phyloP scores from a whole-genome alignment of 1,140 invertebrate species.

The Adelges cooleyi region DNA sequence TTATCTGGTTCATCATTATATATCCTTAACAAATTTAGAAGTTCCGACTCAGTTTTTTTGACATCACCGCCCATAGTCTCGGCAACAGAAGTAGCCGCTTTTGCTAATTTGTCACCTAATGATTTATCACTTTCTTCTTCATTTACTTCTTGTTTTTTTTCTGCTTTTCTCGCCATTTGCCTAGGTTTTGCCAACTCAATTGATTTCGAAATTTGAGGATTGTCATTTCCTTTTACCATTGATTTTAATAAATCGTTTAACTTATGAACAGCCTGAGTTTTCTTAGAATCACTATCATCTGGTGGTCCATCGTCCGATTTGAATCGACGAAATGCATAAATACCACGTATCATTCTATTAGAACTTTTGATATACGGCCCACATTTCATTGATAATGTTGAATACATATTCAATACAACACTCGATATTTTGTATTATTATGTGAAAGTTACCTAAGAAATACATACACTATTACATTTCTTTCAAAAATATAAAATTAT shows the following conservation, averaged over 20 bases:
- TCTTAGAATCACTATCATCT: not conserved
- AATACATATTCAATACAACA: not conserved
- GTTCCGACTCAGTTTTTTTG: constrained; percentile 57
- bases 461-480: no score
- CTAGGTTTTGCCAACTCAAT: constrained; percentile 21
- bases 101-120: constrained; percentile 37
- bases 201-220: not conserved
- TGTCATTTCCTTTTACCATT: constrained; percentile 10
- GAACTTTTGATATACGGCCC: not conserved
- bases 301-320: not conserved
- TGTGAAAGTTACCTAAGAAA: no score
- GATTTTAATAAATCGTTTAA: constrained; percentile 13
- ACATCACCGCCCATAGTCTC: constrained; percentile 49
- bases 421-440: no score
- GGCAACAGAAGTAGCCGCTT: constrained; percentile 58
- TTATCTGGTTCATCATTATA: constrained; percentile 18
- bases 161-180: not conserved
- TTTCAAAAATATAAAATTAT: no score
- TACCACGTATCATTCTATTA: not conserved
- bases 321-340: not conserved
- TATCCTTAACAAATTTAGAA: constrained; percentile 42
- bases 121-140: not conserved
- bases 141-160: not conserved
- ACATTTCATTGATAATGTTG: not conserved
- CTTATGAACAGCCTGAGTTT: constrained; percentile 17